A percentile compares a stretch with the other conserved stretches of the same genome.
Evolutionary conservation across 2,113 vertebrate genomes (phyloP).

Genomic region (Pungitius pungitius): DNA sequence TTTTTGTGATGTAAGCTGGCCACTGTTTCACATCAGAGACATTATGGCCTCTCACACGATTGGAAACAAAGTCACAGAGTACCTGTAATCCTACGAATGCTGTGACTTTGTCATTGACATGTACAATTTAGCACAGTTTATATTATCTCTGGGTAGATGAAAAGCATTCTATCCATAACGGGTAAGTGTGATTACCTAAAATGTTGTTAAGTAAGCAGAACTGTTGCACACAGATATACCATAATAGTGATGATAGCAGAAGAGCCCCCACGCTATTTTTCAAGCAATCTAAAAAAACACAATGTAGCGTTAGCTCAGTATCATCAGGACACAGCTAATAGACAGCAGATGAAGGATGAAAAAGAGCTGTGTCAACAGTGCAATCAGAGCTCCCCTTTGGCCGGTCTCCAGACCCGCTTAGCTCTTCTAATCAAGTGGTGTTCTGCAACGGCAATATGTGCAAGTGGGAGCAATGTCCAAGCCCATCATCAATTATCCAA

Average conservation of each 20-base stretch:
- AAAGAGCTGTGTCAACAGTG: constrained; percentile 63
- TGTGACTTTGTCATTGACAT: not conserved
- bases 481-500: constrained; percentile 11
- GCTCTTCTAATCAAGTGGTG: constrained; percentile 59
- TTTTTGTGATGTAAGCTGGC: constrained; percentile 54
- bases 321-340: constrained; percentile 61
- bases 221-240: constrained; percentile 13
- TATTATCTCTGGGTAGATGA: not conserved
- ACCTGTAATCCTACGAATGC: not conserved
- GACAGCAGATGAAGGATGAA: constrained; percentile 74
- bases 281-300: constrained; percentile 32
- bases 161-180: not conserved
- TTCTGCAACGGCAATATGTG: constrained; percentile 45
- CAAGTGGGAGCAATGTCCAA: constrained; percentile 13
- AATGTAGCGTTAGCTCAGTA: constrained; percentile 35
- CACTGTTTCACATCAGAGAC: constrained; percentile 57
- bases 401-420: constrained; percentile 56
- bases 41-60: constrained; percentile 62
- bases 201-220: not conserved
- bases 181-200: not conserved
- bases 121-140: not conserved
- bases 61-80: constrained; percentile 49
- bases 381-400: constrained; percentile 65
- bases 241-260: constrained; percentile 11
- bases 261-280: constrained; percentile 15